Conservation (phyloP, 2,888 invertebrate genomes). For the Scaptomyza parva region DNA sequence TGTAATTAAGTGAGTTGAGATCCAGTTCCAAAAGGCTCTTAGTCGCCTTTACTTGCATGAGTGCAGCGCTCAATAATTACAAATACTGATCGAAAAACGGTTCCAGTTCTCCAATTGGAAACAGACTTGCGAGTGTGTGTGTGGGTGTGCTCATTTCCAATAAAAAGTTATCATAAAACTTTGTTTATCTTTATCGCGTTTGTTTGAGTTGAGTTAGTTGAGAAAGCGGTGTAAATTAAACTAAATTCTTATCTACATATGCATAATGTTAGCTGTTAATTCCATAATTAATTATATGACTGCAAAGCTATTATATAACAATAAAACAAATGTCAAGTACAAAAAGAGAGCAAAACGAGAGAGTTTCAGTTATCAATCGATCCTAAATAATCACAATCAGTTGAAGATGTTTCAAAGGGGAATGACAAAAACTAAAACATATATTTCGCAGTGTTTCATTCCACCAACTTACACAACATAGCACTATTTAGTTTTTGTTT, state of each 20-base stretch:
- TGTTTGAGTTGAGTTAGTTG: conserved; percentile 24
- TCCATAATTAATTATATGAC: conserved; percentile 36
- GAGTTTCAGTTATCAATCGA: conserved; percentile 45
- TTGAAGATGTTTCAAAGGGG: conserved; percentile 19
- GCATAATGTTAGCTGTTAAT: conserved; percentile 10
- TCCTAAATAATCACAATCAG: conserved; percentile 53
- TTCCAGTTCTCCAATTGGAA: conserved; percentile 3
- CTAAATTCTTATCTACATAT: conserved; percentile 5
- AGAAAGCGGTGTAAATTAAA: conserved; percentile 11
- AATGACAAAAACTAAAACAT: conserved; percentile 2
- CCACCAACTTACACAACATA: conserved; percentile 17
- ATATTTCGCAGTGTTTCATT: not conserved
- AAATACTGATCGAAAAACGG: conserved; percentile 5
- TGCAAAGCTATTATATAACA: conserved; percentile 63
- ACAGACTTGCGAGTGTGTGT: conserved; percentile 8
- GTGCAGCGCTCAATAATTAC: conserved; percentile 23
- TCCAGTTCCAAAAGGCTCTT: not conserved
- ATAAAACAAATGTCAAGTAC: conserved; percentile 32
- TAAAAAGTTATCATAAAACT: conserved; percentile 55
- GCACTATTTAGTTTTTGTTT: conserved; percentile 30
- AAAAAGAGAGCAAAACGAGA: not conserved
- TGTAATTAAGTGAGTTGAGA: conserved; percentile 44
- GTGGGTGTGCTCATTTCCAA: conserved; percentile 43
- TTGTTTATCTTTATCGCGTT: conserved; percentile 68
- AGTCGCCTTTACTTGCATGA: conserved; percentile 10